Conservation (phyloP, 2,888 invertebrate species). For the Cheilosia urbana region DNA sequence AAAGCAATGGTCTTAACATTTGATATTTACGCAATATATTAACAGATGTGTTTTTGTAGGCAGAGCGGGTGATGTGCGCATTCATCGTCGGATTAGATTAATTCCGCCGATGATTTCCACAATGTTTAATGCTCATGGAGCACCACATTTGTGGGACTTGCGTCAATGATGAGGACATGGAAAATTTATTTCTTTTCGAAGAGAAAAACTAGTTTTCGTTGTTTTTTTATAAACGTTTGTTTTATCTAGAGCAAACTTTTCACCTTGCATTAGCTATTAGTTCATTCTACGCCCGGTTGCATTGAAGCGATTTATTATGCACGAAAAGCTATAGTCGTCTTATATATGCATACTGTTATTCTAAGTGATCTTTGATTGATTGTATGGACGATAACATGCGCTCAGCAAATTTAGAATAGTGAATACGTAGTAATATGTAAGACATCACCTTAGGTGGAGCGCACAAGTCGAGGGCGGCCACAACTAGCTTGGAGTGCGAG, state of each 20-base stretch:
- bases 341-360: too few species aligned
- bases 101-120: constrained; percentile 49
- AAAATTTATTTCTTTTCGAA: constrained; percentile 13
- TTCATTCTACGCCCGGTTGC: neutral
- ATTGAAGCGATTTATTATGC: neutral
- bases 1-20: constrained; percentile 49
- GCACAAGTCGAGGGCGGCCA: neutral
- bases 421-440: neutral
- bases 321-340: too few species aligned
- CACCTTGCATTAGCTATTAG: neutral
- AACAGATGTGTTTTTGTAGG: constrained; percentile 58
- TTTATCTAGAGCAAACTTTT: neutral
- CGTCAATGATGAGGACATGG: constrained; percentile 46
- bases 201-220: constrained; percentile 9
- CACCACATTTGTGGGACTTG: constrained; percentile 40
- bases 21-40: constrained; percentile 50
- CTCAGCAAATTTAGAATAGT: too few species aligned
- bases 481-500: neutral
- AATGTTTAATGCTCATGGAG: constrained; percentile 36
- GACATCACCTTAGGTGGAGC: too few species aligned
- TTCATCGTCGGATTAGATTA: constrained; percentile 66
- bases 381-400: too few species aligned
- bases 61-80: constrained; percentile 52
- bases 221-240: constrained; percentile 6
- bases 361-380: too few species aligned